Evolutionary conservation across 2,888 invertebrate species (phyloP).

Genomic region (Epinotia demarniana): DNA sequence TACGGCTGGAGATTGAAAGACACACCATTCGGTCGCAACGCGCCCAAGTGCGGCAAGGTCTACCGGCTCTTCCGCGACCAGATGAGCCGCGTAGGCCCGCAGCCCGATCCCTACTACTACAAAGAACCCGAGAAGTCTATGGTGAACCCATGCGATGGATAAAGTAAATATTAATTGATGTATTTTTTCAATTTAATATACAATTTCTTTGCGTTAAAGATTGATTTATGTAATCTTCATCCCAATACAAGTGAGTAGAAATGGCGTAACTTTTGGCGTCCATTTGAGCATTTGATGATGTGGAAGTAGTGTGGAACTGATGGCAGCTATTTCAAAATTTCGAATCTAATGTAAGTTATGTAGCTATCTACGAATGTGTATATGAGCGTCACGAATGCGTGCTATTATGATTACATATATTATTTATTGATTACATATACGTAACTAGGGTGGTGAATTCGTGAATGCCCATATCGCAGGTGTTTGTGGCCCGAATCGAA

Average conservation of each 20-base stretch:
- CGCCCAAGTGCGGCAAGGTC: constrained; percentile 54
- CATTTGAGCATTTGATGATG: background rate
- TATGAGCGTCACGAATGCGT: background rate
- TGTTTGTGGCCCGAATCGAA: no score
- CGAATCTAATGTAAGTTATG: background rate
- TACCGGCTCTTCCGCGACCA: constrained; percentile 54
- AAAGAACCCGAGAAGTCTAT: constrained; percentile 48
- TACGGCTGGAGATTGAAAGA: constrained; percentile 64
- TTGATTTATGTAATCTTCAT: no score
- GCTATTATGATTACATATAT: background rate
- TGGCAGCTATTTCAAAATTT: background rate
- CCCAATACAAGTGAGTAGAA: background rate
- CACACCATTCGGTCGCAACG: constrained; percentile 53
- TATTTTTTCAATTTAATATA: background rate
- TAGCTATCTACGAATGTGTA: background rate
- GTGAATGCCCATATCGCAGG: no score
- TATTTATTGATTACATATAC: no score
- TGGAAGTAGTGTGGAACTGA: background rate
- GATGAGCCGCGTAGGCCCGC: constrained; percentile 58
- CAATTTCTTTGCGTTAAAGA: no score
- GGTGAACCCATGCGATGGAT: background rate
- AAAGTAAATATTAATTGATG: background rate
- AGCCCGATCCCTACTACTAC: constrained; percentile 61
- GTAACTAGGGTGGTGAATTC: no score
- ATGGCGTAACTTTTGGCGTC: background rate